Base-by-base conservation (phyloP, 1,140 invertebrate species). In the Euura saliciscinereae region DNA sequence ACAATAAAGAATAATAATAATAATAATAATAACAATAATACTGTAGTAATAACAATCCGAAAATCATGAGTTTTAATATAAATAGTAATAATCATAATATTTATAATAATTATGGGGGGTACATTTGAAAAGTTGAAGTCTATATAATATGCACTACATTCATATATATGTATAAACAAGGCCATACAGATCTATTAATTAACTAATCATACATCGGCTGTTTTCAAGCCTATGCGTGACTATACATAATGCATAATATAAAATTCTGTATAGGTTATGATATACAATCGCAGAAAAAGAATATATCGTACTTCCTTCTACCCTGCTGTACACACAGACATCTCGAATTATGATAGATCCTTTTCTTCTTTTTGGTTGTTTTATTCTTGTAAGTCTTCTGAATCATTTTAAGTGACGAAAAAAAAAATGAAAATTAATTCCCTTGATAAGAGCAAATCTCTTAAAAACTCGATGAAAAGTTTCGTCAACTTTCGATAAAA, bases 171-270 rank as follows among this genome's bases (percentile, higher is more conserved):
- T 28, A 28, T 70, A 71, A 75, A 73, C 73, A 51, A 77, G 75
- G 72, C 69, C 77, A 75, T 77, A 75, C 70, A 74, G 75, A 76
- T 76, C n/a, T 79, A 73, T 76, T 77, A 78, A 71, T 72, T 64
- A 72, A 65, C 8, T 79, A 78, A 77, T 28, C 28, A 28, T 28
- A 28, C 28, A 28, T 28, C 28, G 28, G 28, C 28, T 28, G 28
- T 28, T 28, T 28, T 28, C 28, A 28, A 28, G 28, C 28, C 28
- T 28, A 28, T 28, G 28, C 28, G 28, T 51, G 46, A 7, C 6
- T 59, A 59, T 59, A 11, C 51, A 3, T 11, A 11, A 59, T 3
- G 51, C 13, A 59, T 59, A n/a, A 59, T 11, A n/a, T n/a, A 59
- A 11, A 59, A 59, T 11, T 11, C 13, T 8, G 51, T 59, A n/a